Evolutionary conservation across 2,888 invertebrate genomes (phyloP).

Genomic region (Drosophila leonis): DNA sequence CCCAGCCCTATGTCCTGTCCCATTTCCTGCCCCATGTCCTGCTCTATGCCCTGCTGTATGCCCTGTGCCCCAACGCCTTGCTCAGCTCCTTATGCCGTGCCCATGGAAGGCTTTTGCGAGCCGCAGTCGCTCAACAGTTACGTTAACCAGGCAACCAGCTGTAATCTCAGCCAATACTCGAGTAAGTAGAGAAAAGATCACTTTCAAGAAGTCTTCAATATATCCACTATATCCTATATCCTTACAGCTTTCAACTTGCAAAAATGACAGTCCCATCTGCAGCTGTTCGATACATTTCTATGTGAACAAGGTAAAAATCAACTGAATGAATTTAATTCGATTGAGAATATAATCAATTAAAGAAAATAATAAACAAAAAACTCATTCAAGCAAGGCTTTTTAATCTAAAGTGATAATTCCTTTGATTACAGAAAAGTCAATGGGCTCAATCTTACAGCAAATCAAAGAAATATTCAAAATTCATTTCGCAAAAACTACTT

Average conservation of each 20-base stretch:
- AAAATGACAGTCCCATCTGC: neutral
- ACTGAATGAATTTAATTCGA: too few species aligned
- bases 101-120: neutral
- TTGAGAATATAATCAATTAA: neutral
- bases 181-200: slow-evolving; percentile 1
- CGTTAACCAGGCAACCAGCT: slow-evolving; percentile 24
- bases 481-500: too few species aligned
- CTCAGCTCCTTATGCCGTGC: neutral
- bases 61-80: neutral
- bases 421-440: too few species aligned
- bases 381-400: neutral
- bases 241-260: slow-evolving; percentile 6
- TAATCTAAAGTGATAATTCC: too few species aligned
- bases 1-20: neutral
- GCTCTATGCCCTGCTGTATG: neutral
- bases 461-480: too few species aligned
- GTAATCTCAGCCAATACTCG: slow-evolving; percentile 21
- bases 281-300: neutral
- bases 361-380: neutral
- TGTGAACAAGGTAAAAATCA: neutral
- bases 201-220: neutral
- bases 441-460: too few species aligned
- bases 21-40: neutral
- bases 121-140: too few species aligned
- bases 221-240: neutral